phyloP scores from a whole-genome alignment of 1,140 invertebrate genomes.

The Drosophila nigromelanica region DNA sequence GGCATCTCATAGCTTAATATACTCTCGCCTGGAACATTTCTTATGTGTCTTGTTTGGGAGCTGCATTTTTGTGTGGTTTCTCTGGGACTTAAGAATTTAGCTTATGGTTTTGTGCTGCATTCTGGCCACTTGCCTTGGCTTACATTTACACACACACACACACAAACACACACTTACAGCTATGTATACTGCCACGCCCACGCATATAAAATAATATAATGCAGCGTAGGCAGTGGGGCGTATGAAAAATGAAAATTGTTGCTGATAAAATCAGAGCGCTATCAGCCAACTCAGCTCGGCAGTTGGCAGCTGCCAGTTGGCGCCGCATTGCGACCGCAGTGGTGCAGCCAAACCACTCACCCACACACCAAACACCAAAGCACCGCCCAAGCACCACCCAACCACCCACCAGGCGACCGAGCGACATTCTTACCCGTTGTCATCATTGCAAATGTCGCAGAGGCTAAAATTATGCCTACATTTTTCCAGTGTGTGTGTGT shows the following conservation, averaged over 20 bases:
- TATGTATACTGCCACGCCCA: constrained; percentile 12
- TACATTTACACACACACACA: constrained; percentile 38
- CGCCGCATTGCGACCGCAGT: constrained; percentile 64
- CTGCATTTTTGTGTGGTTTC: constrained; percentile 34
- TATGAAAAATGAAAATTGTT: constrained; percentile 80
- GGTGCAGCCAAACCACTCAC: constrained; percentile 19
- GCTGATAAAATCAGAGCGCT: constrained; percentile 76
- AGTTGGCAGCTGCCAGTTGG: constrained; percentile 57
- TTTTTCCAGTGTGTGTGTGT: constrained; percentile 22
- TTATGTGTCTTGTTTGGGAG: neutral
- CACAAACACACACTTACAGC: neutral
- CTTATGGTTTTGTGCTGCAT: constrained; percentile 60
- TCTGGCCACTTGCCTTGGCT: constrained; percentile 72
- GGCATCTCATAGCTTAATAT: neutral
- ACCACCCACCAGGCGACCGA: constrained; percentile 18
- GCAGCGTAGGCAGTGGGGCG: constrained; percentile 34
- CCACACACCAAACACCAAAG: neutral
- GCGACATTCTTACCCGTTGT: constrained; percentile 62
- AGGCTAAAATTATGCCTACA: constrained; percentile 67
- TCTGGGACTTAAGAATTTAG: constrained; percentile 67
- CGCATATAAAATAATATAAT: constrained; percentile 57
- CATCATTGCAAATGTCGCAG: constrained; percentile 74
- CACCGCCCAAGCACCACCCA: neutral
- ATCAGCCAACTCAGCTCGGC: constrained; percentile 58
- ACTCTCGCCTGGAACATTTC: neutral